These are phyloP conservation scores for Cromileptes altivelis DNA, from an alignment of 2,113 vertebrate genomes.

Conservation along the genomic window DNA sequence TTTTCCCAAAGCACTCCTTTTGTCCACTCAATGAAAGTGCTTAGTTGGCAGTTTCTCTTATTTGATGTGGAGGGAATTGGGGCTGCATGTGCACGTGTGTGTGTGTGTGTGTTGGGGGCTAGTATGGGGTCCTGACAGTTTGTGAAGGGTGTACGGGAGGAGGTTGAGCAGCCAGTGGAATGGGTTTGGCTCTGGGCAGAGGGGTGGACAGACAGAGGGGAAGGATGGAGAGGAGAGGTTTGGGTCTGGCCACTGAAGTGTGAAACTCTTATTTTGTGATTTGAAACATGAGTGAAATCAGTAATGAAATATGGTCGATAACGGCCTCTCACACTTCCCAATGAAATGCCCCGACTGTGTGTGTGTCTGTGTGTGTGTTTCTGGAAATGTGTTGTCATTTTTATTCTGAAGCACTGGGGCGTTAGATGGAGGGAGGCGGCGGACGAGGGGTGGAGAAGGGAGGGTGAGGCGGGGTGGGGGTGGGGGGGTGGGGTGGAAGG, in stretches of 20 bases:
- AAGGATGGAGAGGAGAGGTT: constrained; percentile 77
- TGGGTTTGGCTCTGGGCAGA: constrained; percentile 67
- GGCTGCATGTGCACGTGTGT: constrained; percentile 19
- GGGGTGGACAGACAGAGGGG: constrained; percentile 66
- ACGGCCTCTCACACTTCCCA: constrained; percentile 83
- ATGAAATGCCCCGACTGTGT: constrained; percentile 63
- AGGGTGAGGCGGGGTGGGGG: constrained; percentile 28
- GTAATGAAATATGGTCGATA: constrained; percentile 90
- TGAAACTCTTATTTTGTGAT: constrained; percentile 91
- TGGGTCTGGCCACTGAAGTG: constrained; percentile 83
- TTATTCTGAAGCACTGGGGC: constrained; percentile 88
- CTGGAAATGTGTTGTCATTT: constrained; percentile 89
- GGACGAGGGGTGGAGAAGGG: constrained; percentile 51
- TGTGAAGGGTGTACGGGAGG: constrained; percentile 72
- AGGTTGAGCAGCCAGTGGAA: constrained; percentile 68
- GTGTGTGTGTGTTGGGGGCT: constrained; percentile 17
- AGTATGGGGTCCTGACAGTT: constrained; percentile 76
- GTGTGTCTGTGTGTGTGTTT: constrained; percentile 68
- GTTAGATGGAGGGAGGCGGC: constrained; percentile 82
- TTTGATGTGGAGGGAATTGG: constrained; percentile 76
- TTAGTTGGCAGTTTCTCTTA: constrained; percentile 85
- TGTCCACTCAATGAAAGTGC: constrained; percentile 84
- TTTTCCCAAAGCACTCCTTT: constrained; percentile 79
- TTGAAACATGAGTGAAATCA: constrained; percentile 92
- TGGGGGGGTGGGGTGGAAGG: constrained; percentile 31